Evolutionary conservation across 2,113 vertebrate genomes (phyloP), one percentile per base, ranked within the genome.

Genomic region (Periophthalmodon schlosseri): DNA sequence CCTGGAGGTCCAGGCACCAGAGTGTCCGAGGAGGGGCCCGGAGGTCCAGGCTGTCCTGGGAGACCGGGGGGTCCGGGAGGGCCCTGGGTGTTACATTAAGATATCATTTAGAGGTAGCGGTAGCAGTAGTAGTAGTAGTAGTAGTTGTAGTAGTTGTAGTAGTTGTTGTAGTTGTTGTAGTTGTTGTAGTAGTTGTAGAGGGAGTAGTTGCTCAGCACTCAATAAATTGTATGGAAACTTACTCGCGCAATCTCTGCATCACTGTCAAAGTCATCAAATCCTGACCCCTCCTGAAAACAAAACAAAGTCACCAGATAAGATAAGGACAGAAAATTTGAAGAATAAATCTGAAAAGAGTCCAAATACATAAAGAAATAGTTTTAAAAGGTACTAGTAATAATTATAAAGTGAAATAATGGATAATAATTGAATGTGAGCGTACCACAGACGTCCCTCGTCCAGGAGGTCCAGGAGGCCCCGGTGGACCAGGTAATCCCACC

Each of bases 21-120:
- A 9, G 50, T 76, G 8, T 75, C 73, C 79, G 93, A 84, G 1
- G 68, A 54, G 1, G 36, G 16, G 72, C 95, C 96, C 12, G 95
- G 93, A 14, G 86, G 93, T 0, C 96, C 96, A 0, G 95, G 95
- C 2, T 83, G 89, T 0, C 96, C 96, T 0, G 94, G 95, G 2
- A 85, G 89, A n/a, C 95, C 95, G 82, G 95, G 84, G 78, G 73
- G 89, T 16, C 93, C 95, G 84, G 96, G 91, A 18, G 86, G 91
- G 12, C 94, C 93, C 93, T 94, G 6, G 34, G 34, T 52, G 24
- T 77, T 28, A 24, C 2, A 61, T 11, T 16, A 18, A 24, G 34
- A 64, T 46, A 21, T 16, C 13, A n/a, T 68, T 36, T 66, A 66
- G 15, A 15, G 15, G 15, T 2, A 18, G 15, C 4, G 2, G 49